These are phyloP conservation scores for Meandrina meandrites DNA, from an alignment of 92 coral and sea anemone genomes.

Conservation along the genomic window DNA sequence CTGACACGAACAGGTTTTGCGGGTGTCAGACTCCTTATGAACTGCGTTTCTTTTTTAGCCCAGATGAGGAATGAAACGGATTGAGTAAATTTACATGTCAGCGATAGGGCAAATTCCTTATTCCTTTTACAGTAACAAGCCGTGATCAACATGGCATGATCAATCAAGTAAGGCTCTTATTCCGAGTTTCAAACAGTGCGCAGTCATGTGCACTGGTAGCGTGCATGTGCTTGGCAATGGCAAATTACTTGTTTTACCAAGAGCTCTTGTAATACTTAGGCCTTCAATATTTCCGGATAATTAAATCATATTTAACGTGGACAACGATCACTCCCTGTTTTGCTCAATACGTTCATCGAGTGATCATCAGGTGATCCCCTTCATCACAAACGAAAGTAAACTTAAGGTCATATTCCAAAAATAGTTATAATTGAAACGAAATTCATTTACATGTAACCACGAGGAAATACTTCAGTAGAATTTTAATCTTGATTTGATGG, in stretches of 20 bases:
- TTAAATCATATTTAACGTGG: background rate
- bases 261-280: background rate
- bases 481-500: too few species aligned
- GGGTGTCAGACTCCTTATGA: background rate
- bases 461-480: background rate
- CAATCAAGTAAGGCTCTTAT: background rate
- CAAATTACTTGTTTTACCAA: background rate
- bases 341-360: background rate
- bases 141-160: too few species aligned
- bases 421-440: background rate
- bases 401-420: constrained; percentile 1
- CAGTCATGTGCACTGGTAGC: background rate
- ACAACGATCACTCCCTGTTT: background rate
- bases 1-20: background rate
- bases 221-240: too few species aligned
- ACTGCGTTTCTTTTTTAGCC: background rate
- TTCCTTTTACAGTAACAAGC: background rate
- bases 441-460: background rate
- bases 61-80: background rate
- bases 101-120: background rate
- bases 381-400: background rate
- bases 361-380: background rate
- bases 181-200: background rate
- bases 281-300: background rate
- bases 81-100: background rate